Percentiles rank a stretch among this genome's conserved stretches.
These are phyloP conservation scores for Oxystoma pomonae DNA, from an alignment of 2,888 invertebrate species.

Conservation along the genomic window DNA sequence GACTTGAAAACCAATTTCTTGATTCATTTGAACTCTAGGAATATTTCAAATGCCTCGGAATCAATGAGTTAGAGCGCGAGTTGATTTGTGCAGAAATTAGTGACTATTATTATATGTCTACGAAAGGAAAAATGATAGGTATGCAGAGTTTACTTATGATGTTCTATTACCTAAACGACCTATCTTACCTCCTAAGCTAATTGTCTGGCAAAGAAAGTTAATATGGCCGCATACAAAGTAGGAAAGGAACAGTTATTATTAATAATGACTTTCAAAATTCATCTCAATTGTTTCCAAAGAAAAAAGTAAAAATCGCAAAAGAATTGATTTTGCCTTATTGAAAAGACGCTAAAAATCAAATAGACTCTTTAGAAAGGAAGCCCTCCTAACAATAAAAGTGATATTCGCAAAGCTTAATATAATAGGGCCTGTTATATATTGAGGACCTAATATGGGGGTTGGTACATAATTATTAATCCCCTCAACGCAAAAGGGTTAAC, in stretches of 20 bases:
- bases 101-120: not conserved
- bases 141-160: too few species aligned
- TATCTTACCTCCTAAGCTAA: too few species aligned
- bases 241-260: too few species aligned
- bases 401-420: constrained; percentile 42
- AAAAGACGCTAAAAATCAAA: constrained; percentile 31
- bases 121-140: too few species aligned
- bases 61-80: not conserved
- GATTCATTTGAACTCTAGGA: not conserved
- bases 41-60: not conserved
- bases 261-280: constrained; percentile 23
- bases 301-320: constrained; percentile 29
- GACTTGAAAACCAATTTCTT: not conserved
- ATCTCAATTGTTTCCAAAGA: constrained; percentile 24
- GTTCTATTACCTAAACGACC: too few species aligned
- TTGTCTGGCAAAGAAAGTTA: too few species aligned
- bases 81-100: not conserved
- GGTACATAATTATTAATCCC: constrained; percentile 48
- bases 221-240: too few species aligned
- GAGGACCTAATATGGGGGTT: constrained; percentile 47
- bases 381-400: constrained; percentile 36
- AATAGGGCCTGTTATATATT: constrained; percentile 44
- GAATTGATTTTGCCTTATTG: constrained; percentile 30
- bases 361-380: constrained; percentile 35
- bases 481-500: constrained; percentile 49